These are phyloP conservation scores for Endomychus coccineus DNA, from an alignment of 2,888 invertebrate genomes.

Conservation along the genomic window DNA sequence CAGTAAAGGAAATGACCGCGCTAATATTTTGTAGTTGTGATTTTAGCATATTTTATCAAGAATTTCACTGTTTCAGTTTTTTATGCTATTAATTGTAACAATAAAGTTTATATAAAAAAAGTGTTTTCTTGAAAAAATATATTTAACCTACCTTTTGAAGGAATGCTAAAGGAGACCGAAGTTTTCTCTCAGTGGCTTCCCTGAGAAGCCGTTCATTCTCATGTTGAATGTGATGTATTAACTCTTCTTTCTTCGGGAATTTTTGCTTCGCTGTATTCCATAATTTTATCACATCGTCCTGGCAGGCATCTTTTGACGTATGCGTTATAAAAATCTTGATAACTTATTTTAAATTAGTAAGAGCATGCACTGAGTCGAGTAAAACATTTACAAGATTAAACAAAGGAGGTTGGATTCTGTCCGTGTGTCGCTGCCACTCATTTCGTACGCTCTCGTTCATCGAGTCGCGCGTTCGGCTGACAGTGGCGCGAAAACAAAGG, in stretches of 20 bases:
- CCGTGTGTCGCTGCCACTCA: slow-evolving; percentile 1
- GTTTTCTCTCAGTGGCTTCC: slow-evolving; percentile 20
- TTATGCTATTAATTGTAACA: too few relatives aligned
- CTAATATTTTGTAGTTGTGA: too few relatives aligned
- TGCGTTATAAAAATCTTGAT: neutral
- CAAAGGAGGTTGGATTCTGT: neutral
- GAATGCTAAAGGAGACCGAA: slow-evolving; percentile 22
- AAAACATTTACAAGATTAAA: neutral
- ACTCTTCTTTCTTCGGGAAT: slow-evolving; percentile 24
- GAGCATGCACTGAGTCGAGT: slow-evolving; percentile 1
- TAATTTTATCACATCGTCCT: slow-evolving; percentile 16
- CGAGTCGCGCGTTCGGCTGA: slow-evolving; percentile 2
- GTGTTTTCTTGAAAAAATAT: too few relatives aligned
- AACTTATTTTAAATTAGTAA: neutral
- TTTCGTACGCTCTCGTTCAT: slow-evolving; percentile 1
- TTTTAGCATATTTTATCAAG: too few relatives aligned
- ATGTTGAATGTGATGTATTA: slow-evolving; percentile 21
- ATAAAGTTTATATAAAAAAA: too few relatives aligned
- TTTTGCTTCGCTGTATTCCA: slow-evolving; percentile 16
- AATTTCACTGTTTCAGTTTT: too few relatives aligned
- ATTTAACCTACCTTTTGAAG: slow-evolving; percentile 8
- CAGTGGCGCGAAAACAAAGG: slow-evolving; percentile 11
- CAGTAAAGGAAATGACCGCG: too few relatives aligned
- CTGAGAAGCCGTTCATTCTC: slow-evolving; percentile 21
- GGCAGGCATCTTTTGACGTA: slow-evolving; percentile 14